These are phyloP conservation scores for Neolamprologus longior DNA, from an alignment of 2,113 vertebrate genomes.

Conservation along the genomic window DNA sequence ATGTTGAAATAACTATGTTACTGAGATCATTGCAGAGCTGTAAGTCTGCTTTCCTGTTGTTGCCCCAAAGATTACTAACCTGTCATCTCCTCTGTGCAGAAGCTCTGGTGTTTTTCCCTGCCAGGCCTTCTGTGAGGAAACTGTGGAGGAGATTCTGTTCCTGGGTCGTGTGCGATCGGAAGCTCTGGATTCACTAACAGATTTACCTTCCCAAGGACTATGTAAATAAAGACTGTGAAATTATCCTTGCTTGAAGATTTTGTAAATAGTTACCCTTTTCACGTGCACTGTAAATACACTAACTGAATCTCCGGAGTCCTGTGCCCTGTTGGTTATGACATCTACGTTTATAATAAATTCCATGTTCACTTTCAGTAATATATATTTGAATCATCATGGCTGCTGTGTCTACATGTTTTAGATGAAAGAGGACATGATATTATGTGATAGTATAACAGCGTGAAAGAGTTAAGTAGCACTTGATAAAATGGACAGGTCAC, in stretches of 20 bases:
- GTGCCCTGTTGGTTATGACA: not conserved
- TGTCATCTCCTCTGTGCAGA: not conserved
- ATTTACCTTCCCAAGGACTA: not conserved
- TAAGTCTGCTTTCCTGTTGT: not conserved
- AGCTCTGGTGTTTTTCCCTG: not conserved
- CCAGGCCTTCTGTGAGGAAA: not conserved
- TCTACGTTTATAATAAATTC: not conserved
- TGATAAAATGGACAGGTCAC: not conserved
- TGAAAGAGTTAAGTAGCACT: not conserved
- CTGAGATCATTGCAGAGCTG: not conserved
- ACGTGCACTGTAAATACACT: not conserved
- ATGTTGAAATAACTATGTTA: not conserved
- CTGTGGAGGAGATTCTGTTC: not conserved
- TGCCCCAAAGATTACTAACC: not conserved
- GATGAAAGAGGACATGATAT: not conserved
- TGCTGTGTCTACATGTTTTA: not conserved
- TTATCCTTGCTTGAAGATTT: not conserved
- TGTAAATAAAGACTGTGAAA: not conserved
- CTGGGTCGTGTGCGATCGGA: not conserved
- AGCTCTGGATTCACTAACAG: not conserved
- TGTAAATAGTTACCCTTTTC: not conserved
- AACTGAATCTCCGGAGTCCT: not conserved
- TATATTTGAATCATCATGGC: not conserved
- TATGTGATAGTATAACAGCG: not conserved
- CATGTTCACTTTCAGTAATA: not conserved